Conservation (phyloP, 1,140 invertebrate genomes). For the Drosophila seguyi region DNA sequence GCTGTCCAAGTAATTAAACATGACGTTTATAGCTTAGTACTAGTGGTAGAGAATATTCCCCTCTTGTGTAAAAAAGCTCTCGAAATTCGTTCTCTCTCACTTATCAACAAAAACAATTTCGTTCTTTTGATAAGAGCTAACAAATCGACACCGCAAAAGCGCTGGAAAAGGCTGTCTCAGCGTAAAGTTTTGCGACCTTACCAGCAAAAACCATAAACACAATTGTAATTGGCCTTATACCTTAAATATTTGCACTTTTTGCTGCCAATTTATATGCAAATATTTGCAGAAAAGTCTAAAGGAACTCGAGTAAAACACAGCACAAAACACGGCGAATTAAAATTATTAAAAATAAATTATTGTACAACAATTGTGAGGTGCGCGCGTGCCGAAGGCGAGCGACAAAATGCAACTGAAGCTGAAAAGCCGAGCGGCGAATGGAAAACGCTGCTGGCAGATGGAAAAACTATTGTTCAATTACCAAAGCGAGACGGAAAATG, state of each 20-base stretch:
- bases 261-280: conserved; percentile 35
- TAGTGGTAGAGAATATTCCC: background rate
- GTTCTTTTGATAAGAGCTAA: conserved; percentile 49
- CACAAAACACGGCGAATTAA: background rate
- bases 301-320: conserved; percentile 1
- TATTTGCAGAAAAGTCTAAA: conserved; percentile 20
- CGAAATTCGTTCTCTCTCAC: conserved; percentile 20
- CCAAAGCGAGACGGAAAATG: conserved; percentile 65
- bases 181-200: conserved; percentile 39
- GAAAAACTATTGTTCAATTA: conserved; percentile 72
- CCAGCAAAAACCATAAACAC: conserved; percentile 3
- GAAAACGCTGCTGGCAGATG: conserved; percentile 54
- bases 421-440: conserved; percentile 44
- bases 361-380: conserved; percentile 46
- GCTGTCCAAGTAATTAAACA: conserved; percentile 44
- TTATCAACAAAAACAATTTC: conserved; percentile 56
- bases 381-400: conserved; percentile 63
- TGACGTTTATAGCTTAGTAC: conserved; percentile 14
- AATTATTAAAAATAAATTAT: conserved; percentile 17
- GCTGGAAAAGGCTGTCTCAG: conserved; percentile 26
- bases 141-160: conserved; percentile 31
- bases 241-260: conserved; percentile 31
- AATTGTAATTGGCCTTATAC: conserved; percentile 20
- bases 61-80: conserved; percentile 24
- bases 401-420: conserved; percentile 83